Base-by-base conservation (phyloP, 2,888 invertebrate genomes). In the Busseola fusca region DNA sequence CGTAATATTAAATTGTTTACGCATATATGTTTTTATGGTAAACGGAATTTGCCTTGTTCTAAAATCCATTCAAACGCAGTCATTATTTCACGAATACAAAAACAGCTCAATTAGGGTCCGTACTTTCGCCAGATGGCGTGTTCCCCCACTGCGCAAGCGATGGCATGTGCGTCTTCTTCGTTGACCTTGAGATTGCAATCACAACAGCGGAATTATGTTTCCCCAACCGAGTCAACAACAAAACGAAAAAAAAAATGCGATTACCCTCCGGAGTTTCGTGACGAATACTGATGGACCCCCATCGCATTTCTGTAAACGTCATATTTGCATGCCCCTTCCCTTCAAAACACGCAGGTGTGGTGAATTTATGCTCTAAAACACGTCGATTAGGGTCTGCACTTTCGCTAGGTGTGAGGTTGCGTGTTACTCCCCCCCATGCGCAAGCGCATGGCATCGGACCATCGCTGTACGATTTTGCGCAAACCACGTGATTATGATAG, bases 91-190 rank as follows among this genome's bases (percentile, higher is more conserved):
- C 58, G 25, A 65, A 65, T 48, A 74, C 71, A 70, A 71, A 76
- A 71, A 57, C 72, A 64, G 58, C 74, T 73, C 76, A 77, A 76
- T 82, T 78, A 84, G 45, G 70, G 66, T 69, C 21, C 25, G 34
- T 58, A 74, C 83, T 87, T 86, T 86, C 88, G 73, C 85, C 79
- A 70, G 68, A 63, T 81, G 78, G 72, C 78, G 77, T 62, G 81
- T 72, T 84, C 64, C 67, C 80, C 84, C 81, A 78, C 82, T 62
- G 60, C 75, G 66, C 70, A 72, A 48, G 56, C 69, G 74, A 84
- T 74, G 71, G 69, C 69, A 85, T 86, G 75, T 80, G 74, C 64
- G 59, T 37, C 40, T 71, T 64, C 78, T 48, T 60, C 45, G 62
- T 68, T 69, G 71, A 73, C 74, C 74, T 69, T 76, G 73, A 76